A percentile compares a stretch with the other conserved stretches of the same genome.
phyloP scores from a whole-genome alignment of 2,113 vertebrate genomes.

The Gorsachius goisagi region DNA sequence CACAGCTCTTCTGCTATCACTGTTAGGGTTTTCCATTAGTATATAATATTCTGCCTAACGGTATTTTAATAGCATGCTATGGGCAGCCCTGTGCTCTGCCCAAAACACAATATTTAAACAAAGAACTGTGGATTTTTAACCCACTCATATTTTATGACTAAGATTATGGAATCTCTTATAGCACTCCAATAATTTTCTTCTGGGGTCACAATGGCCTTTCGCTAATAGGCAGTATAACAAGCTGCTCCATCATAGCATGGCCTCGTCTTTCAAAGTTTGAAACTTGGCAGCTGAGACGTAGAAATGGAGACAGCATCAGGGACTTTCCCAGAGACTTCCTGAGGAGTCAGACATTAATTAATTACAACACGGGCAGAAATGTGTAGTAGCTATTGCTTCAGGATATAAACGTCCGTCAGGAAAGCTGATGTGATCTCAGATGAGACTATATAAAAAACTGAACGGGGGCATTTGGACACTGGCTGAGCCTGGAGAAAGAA shows the following conservation, averaged over 20 bases:
- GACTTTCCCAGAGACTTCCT: not conserved
- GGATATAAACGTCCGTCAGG: not conserved
- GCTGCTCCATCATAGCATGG: not conserved
- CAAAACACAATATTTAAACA: conserved; percentile 11
- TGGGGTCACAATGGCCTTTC: not conserved
- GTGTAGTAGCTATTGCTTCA: not conserved
- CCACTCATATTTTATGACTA: not conserved
- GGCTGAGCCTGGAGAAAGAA: not conserved
- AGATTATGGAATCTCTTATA: not conserved
- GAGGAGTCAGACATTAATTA: not conserved
- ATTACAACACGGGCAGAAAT: not conserved
- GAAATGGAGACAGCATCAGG: not conserved
- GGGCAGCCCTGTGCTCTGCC: not conserved
- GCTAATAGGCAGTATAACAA: not conserved
- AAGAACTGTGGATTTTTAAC: conserved; percentile 21
- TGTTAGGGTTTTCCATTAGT: not conserved
- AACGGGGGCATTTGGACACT: not conserved
- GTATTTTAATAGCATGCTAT: not conserved
- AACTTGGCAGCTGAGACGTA: not conserved
- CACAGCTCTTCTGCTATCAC: not conserved
- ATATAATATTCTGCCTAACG: conserved; percentile 10
- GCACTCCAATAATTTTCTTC: not conserved
- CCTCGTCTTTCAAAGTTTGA: not conserved
- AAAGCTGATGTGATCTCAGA: not conserved
- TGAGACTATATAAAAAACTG: not conserved